Evolutionary conservation across 2,888 invertebrate genomes (phyloP), one percentile per base, ranked within the genome.

Genomic region (Nomada fabriciana): DNA sequence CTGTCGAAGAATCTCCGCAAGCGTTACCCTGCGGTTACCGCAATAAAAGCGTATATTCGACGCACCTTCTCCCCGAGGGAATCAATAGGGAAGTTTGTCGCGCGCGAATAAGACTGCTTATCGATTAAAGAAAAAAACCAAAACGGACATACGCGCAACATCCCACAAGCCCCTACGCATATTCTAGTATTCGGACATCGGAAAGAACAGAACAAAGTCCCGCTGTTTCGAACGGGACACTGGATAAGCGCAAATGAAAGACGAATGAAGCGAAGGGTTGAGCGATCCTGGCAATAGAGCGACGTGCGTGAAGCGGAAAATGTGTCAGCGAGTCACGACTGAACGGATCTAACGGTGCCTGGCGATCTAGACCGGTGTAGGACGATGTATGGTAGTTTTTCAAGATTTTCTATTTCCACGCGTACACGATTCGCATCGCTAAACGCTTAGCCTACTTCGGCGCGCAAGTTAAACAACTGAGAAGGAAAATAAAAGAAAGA

Each of bases 351-450:
- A 86, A 86, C 84, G 87, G 84, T 84, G 67, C 72, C 71, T 61
- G 67, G 57, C 60, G 80, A 86, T 85, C 82, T 82, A 75, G 86
- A 79, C 81, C 73, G 75, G 43, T 63, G 36, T 73, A 73, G 87
- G 76, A 86, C 64, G 78, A 84, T 78, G 61, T 50, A 20, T 42
- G 7, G 36, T 13, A 2, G 53, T 23, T 76, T 69, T 68, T 67
- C 43, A 63, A 71, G 55, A 18, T 82, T 60, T 42, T 71, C 61
- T 70, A 50, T 65, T 52, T 60, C 53, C 60, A n/a, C 53, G 59
- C 47, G 50, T 29, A 18, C 67, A 55, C 47, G 2, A 11, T n/a
- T 7, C 55, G 55, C 29, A 29, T 23, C 25, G 23, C 60, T 68
- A 23, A 82, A 73, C 52, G 47, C 61, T 71, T 63, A 78, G 10